Evolutionary conservation across 2,888 invertebrate genomes (phyloP).

Genomic region (Acheta domesticus): DNA sequence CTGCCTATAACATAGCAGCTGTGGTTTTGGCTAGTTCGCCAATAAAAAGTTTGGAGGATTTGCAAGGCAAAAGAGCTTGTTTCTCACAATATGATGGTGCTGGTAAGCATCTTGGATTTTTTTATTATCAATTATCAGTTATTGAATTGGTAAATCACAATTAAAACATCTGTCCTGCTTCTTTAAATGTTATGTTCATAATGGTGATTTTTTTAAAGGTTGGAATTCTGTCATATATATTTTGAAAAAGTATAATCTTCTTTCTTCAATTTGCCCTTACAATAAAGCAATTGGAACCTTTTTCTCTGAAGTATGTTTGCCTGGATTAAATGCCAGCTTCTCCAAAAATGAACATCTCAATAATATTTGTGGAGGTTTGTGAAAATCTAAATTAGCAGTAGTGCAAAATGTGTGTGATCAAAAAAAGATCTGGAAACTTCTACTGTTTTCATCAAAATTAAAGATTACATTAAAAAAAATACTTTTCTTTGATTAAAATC

Average conservation of each 20-base stretch:
- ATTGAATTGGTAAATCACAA: no score
- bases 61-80: slow-evolving; percentile 70
- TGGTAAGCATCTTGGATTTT: slow-evolving; percentile 44
- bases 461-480: no score
- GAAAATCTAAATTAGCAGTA: neutral
- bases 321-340: slow-evolving; percentile 37
- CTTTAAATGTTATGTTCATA: no score
- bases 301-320: slow-evolving; percentile 65
- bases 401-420: neutral
- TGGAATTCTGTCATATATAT: slow-evolving; percentile 45
- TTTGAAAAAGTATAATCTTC: slow-evolving; percentile 45
- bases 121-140: no score
- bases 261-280: slow-evolving; percentile 48
- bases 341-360: neutral
- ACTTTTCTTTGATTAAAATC: neutral
- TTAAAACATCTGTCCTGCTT: no score
- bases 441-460: no score
- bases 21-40: slow-evolving; percentile 60
- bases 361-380: neutral
- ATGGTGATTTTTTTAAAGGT: slow-evolving; percentile 52
- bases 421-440: no score
- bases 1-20: slow-evolving; percentile 63
- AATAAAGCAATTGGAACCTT: slow-evolving; percentile 54
- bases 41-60: slow-evolving; percentile 59
- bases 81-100: slow-evolving; percentile 74